phyloP scores from a whole-genome alignment of 2,797 vertebrate genomes.

The Harpagifer antarcticus region DNA sequence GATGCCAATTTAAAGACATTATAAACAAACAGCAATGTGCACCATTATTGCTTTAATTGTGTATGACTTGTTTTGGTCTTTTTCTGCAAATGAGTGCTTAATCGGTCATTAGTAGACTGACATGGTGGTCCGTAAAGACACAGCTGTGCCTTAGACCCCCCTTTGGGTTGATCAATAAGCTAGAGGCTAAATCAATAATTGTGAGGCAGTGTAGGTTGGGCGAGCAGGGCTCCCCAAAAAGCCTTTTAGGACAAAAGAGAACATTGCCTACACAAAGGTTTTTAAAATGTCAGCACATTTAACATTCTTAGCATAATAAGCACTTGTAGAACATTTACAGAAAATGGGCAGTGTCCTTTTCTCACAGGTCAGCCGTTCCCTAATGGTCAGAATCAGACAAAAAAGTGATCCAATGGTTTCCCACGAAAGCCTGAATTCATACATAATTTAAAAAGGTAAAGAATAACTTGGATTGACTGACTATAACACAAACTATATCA shows the following conservation, averaged over 20 bases:
- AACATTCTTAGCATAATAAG: not conserved
- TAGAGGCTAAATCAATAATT: slow-evolving; percentile 67
- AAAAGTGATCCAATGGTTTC: not conserved
- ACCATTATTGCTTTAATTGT: not conserved
- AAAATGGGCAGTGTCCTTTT: not conserved
- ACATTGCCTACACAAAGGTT: slow-evolving; percentile 8
- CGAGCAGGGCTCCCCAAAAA: slow-evolving; percentile 3
- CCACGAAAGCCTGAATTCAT: not conserved
- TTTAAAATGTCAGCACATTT: not conserved
- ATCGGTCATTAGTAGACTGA: slow-evolving; percentile 18
- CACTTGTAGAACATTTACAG: slow-evolving; percentile 3
- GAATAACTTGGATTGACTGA: not conserved
- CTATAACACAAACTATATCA: not conserved
- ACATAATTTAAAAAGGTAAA: not conserved
- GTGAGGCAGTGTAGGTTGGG: slow-evolving; percentile 11
- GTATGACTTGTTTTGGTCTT: not conserved
- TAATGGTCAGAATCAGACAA: not conserved
- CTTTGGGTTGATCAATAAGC: slow-evolving; percentile 62
- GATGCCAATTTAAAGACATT: not conserved
- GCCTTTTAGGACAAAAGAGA: slow-evolving; percentile 28
- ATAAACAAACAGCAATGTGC: not conserved
- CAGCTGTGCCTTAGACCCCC: slow-evolving; percentile 61
- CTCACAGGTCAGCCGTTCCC: not conserved
- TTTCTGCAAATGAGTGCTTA: not conserved
- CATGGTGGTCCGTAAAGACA: slow-evolving; percentile 46